Evolutionary conservation across 2,113 vertebrate genomes (phyloP), one percentile per base, ranked within the genome.

Genomic region (Myrmecobius fasciatus): DNA sequence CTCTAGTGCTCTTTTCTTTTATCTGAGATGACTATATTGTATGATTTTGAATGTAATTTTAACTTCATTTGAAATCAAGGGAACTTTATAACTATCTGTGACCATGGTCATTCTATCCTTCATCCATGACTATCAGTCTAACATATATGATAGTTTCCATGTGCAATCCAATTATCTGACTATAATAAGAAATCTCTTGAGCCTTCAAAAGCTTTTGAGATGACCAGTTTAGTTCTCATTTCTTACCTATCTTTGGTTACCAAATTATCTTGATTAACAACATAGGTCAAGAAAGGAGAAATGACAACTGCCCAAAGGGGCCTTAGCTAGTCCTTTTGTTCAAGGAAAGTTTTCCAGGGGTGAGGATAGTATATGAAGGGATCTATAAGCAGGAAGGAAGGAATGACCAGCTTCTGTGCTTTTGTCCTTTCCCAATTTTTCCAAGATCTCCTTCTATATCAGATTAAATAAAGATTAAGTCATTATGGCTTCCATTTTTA

Each of bases 261-360:
- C 97, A 96, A 96, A 98, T 98, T 93, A 95, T 67, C 91, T 47
- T 96, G 97, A 98, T 98, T 97, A 98, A 97, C 97, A 98, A 95
- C 91, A 91, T 94, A 9, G 25, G 9, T 98, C 96, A 93, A 0
- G 12, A 96, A 89, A 92, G 96, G 97, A 49, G 96, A 97, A 49
- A 67, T 96, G 97, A 89, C 67, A 95, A 91, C 91, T 96, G 93
- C 94, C 95, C 90, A n/a, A 49, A n/a, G 46, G 83, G 52, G 52
- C 28, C 83, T 24, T n/a, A 75, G 93, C 48, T 94, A 54, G 53
- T 88, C 51, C n/a, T 75, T 91, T 0, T 88, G 95, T 92, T 90
- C 1, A 0, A 22, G 4, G 1, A 49, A 1, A 47, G 92, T 75
- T 48, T 43, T 0, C 1, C 94, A 90, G 53, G 91, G 88, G 93